Evolutionary conservation across 2,113 vertebrate genomes (phyloP), one percentile per base, ranked within the genome.

Genomic region (Fregetta grallaria): DNA sequence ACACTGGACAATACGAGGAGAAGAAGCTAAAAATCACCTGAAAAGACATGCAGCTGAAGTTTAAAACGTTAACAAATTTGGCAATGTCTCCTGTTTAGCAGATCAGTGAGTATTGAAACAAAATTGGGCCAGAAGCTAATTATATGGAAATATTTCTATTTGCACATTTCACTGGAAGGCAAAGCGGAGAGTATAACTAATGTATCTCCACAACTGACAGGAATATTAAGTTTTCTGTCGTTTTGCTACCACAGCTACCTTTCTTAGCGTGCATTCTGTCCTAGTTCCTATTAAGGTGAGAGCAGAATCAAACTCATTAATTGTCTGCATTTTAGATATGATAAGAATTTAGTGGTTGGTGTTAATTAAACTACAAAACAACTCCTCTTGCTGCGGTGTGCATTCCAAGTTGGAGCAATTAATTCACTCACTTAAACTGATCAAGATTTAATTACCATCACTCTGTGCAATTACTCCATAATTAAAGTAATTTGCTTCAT

Each of bases 391-490:
- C 97, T 98, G 97, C 92, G 77, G 97, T 97, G 94, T 98, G 98
- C 98, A 98, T 99, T 99, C 98, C 98, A 98, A 98, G 98, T 98
- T 98, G 98, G 98, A 99, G 98, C 99, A 99, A 99, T 99, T 99
- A 99, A 98, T 98, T 98, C 99, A 98, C 98, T 99, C 99, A 99
- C 98, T 99, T 99, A 98, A 99, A 99, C 98, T 99, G 99, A 99
- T 99, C 98, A 99, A 99, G 99, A 99, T 99, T 99, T 99, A 99
- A 99, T 99, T 99, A 99, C 98, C 99, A 98, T 98, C 98, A 98
- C 98, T 99, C 98, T 98, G 98, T 97, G 98, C 99, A 99, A 99
- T 99, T 99, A 99, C 99, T 99, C 98, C 97, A 98, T 99, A 99
- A 99, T 99, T 99, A 99, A 99, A 99, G 99, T 99, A 98, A 99